These are phyloP conservation scores for Amphipyra berbera DNA, from an alignment of 2,888 invertebrate species.

Conservation along the genomic window DNA sequence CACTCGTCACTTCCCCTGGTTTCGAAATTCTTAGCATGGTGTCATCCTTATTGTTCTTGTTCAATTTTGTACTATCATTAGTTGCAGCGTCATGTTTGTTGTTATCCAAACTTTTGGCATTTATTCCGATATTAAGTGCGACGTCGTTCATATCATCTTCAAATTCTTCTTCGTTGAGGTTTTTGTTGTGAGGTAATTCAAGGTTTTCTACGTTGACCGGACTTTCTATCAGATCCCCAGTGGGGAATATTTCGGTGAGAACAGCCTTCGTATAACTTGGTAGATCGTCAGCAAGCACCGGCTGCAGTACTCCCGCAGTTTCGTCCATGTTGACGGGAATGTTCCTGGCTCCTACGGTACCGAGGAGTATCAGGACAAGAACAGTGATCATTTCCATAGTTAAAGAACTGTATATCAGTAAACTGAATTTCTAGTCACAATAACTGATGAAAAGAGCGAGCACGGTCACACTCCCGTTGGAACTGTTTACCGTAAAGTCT, in stretches of 20 bases:
- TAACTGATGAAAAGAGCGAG: conserved; percentile 5
- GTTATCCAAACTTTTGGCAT: neutral
- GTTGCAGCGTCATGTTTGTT: neutral
- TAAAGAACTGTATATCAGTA: conserved; percentile 28
- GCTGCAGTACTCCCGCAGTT: neutral
- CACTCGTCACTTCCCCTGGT: neutral
- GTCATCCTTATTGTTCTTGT: neutral
- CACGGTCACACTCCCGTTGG: neutral
- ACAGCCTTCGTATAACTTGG: neutral
- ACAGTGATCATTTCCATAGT: conserved; percentile 32
- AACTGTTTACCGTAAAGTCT: conserved; percentile 9
- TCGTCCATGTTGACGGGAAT: conserved; percentile 2
- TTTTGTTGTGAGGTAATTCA: neutral
- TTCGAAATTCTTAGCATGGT: neutral
- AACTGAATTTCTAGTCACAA: conserved; percentile 23
- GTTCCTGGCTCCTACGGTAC: conserved; percentile 22
- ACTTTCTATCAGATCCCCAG: neutral
- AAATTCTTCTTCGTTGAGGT: neutral
- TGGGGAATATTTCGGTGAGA: neutral
- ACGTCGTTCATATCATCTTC: neutral
- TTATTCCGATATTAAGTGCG: neutral
- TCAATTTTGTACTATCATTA: neutral
- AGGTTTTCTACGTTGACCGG: neutral
- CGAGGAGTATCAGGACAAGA: conserved; percentile 30
- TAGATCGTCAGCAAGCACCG: neutral